phyloP scores from a whole-genome alignment of 2,888 invertebrate genomes.

The Eumacrocentrus americanus region DNA sequence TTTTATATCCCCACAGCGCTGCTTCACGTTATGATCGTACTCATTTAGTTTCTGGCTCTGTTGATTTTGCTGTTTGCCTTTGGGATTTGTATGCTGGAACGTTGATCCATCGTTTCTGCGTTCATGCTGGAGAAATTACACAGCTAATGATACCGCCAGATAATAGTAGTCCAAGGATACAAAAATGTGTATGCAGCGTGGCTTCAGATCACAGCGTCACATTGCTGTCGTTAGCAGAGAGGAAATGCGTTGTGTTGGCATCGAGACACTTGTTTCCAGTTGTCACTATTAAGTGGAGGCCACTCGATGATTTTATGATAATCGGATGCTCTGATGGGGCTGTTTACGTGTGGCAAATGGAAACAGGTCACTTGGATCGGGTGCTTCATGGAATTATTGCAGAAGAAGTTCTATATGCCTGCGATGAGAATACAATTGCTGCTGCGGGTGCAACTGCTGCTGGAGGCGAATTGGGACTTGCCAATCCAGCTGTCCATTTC shows the following conservation, averaged over 20 bases:
- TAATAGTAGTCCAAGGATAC: slow-evolving; percentile 84
- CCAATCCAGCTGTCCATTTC: slow-evolving; percentile 94
- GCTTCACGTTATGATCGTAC: slow-evolving; percentile 86
- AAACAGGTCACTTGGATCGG: slow-evolving; percentile 95
- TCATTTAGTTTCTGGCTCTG: slow-evolving; percentile 93
- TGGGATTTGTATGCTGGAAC: slow-evolving; percentile 94
- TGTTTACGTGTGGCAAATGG: slow-evolving; percentile 99
- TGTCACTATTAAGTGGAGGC: slow-evolving; percentile 93
- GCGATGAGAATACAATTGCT: slow-evolving; percentile 82
- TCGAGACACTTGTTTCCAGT: slow-evolving; percentile 95
- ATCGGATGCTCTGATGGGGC: slow-evolving; percentile 97
- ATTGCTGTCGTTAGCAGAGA: slow-evolving; percentile 86
- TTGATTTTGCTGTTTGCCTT: slow-evolving; percentile 95
- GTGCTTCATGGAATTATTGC: slow-evolving; percentile 94
- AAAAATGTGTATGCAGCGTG: slow-evolving; percentile 94
- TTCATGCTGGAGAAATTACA: slow-evolving; percentile 96
- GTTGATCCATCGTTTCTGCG: slow-evolving; percentile 92
- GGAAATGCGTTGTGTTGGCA: slow-evolving; percentile 93
- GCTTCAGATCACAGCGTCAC: slow-evolving; percentile 98
- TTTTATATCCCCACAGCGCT: slow-evolving; percentile 93
- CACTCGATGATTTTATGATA: slow-evolving; percentile 96
- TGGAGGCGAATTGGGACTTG: slow-evolving; percentile 74
- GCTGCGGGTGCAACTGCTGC: slow-evolving; percentile 65
- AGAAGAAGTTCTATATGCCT: slow-evolving; percentile 94
- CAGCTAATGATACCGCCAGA: slow-evolving; percentile 94